Percentiles rank a stretch among this genome's conserved stretches.
phyloP scores from a whole-genome alignment of 2,888 invertebrate genomes.

The Standfussiana lucernea region DNA sequence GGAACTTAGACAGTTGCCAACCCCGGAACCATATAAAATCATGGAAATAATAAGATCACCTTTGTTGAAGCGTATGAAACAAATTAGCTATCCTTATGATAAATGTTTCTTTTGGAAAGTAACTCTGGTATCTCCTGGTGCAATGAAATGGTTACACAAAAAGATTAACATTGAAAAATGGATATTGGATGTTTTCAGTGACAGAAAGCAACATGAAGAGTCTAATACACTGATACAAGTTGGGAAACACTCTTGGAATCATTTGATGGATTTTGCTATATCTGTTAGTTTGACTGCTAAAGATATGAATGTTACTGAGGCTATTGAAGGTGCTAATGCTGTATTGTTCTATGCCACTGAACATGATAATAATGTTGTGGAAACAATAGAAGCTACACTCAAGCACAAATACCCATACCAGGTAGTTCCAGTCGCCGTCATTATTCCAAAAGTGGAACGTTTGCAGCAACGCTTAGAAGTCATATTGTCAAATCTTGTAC shows the following conservation, averaged over 20 bases:
- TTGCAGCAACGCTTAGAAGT: slow-evolving; percentile 73
- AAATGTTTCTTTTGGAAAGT: slow-evolving; percentile 91
- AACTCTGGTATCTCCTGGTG: slow-evolving; percentile 90
- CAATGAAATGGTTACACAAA: slow-evolving; percentile 83
- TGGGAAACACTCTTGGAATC: slow-evolving; percentile 86
- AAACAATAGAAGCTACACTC: slow-evolving; percentile 78
- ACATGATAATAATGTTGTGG: slow-evolving; percentile 72
- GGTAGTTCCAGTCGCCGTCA: slow-evolving; percentile 83
- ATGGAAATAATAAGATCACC: slow-evolving; percentile 87
- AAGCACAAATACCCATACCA: slow-evolving; percentile 84
- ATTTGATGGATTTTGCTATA: slow-evolving; percentile 87
- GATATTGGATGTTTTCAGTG: slow-evolving; percentile 86
- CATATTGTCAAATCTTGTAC: slow-evolving; percentile 73
- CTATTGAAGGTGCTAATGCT: slow-evolving; percentile 86
- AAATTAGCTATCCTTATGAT: slow-evolving; percentile 84
- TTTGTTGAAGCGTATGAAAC: slow-evolving; percentile 87
- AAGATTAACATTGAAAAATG: slow-evolving; percentile 87
- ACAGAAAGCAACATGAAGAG: slow-evolving; percentile 79
- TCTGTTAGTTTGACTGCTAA: slow-evolving; percentile 82
- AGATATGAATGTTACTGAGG: slow-evolving; percentile 74
- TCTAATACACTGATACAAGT: slow-evolving; percentile 83
- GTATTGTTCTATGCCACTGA: slow-evolving; percentile 83
- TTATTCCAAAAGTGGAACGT: slow-evolving; percentile 77
- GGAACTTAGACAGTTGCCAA: slow-evolving; percentile 78
- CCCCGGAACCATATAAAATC: slow-evolving; percentile 81